Conservation (phyloP, 2,113 vertebrate species). For the Percopsis transmontana region DNA sequence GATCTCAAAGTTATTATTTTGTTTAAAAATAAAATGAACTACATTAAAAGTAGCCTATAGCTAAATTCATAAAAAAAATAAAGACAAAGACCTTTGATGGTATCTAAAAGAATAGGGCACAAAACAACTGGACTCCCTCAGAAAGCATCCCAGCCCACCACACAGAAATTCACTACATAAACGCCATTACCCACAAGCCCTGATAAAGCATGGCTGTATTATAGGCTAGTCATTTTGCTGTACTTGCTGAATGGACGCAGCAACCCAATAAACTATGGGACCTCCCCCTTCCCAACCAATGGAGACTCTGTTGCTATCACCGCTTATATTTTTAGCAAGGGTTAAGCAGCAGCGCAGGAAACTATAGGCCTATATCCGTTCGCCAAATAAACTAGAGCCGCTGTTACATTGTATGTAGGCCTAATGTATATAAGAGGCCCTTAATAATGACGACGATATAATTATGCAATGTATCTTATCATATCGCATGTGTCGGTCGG, state of each 20-base stretch:
- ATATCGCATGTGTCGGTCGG: no score
- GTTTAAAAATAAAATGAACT: no score
- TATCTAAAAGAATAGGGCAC: no score
- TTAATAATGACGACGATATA: neutral
- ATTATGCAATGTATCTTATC: neutral
- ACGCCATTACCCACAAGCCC: constrained; percentile 82
- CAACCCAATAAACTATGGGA: constrained; percentile 57
- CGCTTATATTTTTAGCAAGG: constrained; percentile 90
- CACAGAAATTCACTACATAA: neutral
- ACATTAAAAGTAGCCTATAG: no score
- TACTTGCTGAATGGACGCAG: constrained; percentile 58
- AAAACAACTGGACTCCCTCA: neutral
- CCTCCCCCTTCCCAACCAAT: constrained; percentile 78
- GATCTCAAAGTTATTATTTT: no score
- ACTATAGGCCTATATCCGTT: constrained; percentile 66
- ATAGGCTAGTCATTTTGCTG: constrained; percentile 12
- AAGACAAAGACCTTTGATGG: no score
- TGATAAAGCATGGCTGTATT: neutral
- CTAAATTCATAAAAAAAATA: no score
- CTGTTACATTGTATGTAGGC: neutral
- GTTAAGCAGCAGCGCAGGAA: constrained; percentile 22
- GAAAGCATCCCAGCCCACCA: neutral
- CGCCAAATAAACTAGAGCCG: constrained; percentile 34
- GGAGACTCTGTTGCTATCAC: constrained; percentile 89
- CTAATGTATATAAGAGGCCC: neutral